Evolutionary conservation across 2,113 vertebrate genomes (phyloP), one percentile per base, ranked within the genome.

Genomic region (Rhagologus leucostigma): DNA sequence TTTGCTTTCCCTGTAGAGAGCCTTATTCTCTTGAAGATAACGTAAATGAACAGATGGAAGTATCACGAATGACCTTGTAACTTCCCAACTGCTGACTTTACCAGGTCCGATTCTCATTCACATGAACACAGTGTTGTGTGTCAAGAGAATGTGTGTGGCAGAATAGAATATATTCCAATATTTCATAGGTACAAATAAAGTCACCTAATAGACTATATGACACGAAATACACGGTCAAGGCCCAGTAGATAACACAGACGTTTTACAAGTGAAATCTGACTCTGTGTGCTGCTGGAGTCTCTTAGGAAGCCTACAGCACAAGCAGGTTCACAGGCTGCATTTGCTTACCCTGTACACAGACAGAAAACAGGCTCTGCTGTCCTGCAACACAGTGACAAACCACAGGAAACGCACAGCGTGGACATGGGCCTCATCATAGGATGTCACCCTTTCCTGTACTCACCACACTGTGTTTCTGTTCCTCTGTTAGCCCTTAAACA

Each of bases 361-460:
- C 19, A 37, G 9, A 10, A 23, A 35, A 52, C 30, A 60, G 37
- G 27, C 13, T 33, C 33, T 2, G 11, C 41, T 64, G 44, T 24
- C 3, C 70, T 15, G 24, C 1, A 1, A 6, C 3, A 21, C 12
- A 17, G 15, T 4, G 19, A 60, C 32, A 75, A 57, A 44, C 39
- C 52, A 42, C 39, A 62, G 42, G 8, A 69, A 65, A 39, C 5
- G 27, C 13, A 32, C 8, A 53, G 14, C 0, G 0, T 11, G 39
- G 46, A 55, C 44, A 67, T 15, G 3, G 1, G 15, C 42, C 41
- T 74, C n/a, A 39, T 10, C 19, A 9, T 2, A 33, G 63, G 24
- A 22, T 3, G 0, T 41, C 10, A 52, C 14, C 6, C 27, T 10
- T 70, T 50, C 41, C 37, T 67, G 20, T 10, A 6, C 16, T 44